Evolutionary conservation across 2,113 vertebrate genomes (phyloP).

Genomic region (Odontophorus gujanensis): DNA sequence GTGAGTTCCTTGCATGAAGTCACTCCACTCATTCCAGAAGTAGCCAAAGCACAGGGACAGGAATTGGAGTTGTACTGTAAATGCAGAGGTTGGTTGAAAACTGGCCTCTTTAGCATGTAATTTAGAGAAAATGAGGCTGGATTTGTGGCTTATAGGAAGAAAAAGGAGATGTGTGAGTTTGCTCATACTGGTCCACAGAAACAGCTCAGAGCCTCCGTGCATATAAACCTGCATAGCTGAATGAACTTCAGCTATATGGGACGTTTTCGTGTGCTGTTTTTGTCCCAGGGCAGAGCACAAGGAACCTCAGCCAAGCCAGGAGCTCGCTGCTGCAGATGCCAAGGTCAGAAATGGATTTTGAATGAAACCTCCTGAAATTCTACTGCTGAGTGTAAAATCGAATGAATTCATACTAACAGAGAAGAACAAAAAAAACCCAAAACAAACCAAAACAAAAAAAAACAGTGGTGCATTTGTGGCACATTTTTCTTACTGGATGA

Average conservation of each 20-base stretch:
- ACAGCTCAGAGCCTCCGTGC: background rate
- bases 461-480: background rate
- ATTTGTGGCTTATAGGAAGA: background rate
- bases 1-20: background rate
- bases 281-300: background rate
- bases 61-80: background rate
- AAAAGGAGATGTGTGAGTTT: background rate
- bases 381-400: accelerated
- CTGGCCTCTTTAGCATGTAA: accelerated
- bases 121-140: background rate
- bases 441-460: background rate
- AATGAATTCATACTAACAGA: background rate
- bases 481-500: background rate
- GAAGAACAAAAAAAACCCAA: background rate
- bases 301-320: background rate
- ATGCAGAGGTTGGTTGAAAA: background rate
- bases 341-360: background rate
- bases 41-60: background rate
- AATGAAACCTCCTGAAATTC: too few species aligned
- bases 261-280: background rate
- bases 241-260: background rate
- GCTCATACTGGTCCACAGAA: too few species aligned
- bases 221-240: background rate
- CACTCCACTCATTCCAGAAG: accelerated
- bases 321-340: background rate